Conservation (phyloP, 2,113 vertebrate species). For the Sciurus niger region DNA sequence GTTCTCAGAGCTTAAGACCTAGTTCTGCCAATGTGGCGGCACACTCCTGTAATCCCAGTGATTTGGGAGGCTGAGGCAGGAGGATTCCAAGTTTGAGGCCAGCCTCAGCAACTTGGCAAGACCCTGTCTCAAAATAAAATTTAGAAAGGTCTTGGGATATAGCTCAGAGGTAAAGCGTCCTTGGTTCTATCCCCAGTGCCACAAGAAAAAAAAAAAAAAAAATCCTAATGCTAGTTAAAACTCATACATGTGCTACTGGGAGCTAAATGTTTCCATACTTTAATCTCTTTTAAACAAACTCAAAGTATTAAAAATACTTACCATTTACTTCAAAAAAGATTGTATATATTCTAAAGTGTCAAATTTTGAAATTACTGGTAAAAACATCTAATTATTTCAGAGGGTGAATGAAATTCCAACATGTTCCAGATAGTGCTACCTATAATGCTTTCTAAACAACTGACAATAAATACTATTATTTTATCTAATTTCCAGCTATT, state of each 20-base stretch:
- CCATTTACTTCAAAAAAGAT: neutral
- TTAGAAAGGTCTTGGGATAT: no score
- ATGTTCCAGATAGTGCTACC: neutral
- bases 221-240: neutral
- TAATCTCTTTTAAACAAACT: slow-evolving; percentile 45
- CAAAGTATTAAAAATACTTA: neutral
- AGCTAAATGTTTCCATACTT: neutral
- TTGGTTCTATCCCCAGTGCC: no score
- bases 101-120: no score
- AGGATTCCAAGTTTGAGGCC: no score
- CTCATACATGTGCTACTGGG: neutral
- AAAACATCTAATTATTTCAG: slow-evolving; percentile 32
- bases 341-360: neutral
- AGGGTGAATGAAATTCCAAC: neutral
- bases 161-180: no score
- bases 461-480: slow-evolving; percentile 34
- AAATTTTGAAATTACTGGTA: neutral
- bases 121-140: no score
- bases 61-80: no score
- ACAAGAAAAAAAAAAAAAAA: no score
- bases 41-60: no score
- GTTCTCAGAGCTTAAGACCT: neutral
- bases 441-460: neutral
- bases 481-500: slow-evolving; percentile 31
- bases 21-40: neutral